Percentiles rank a stretch among this genome's conserved stretches.
phyloP scores from a whole-genome alignment of 2,797 vertebrate genomes.

The Mycteria americana region DNA sequence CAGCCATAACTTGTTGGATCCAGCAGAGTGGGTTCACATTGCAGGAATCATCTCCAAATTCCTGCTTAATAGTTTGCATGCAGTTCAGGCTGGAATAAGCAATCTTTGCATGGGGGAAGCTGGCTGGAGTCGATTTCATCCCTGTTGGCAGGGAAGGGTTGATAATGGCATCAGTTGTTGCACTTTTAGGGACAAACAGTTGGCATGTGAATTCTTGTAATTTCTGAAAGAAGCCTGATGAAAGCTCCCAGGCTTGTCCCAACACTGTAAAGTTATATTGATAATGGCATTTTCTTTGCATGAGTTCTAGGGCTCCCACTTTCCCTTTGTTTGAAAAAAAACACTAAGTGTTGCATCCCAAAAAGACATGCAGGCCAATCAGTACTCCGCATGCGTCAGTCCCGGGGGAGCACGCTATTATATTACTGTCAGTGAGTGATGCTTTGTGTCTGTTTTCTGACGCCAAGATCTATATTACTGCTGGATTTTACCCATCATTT shows the following conservation, averaged over 20 bases:
- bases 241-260: conserved; percentile 56
- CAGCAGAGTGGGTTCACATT: conserved; percentile 38
- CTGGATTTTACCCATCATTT: background rate
- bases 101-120: conserved; percentile 60
- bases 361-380: conserved; percentile 13
- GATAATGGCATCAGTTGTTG: conserved; percentile 63
- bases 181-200: conserved; percentile 68
- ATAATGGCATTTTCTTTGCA: conserved; percentile 62
- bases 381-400: background rate
- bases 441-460: conserved; percentile 34
- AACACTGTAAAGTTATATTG: conserved; percentile 39
- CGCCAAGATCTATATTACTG: conserved; percentile 1
- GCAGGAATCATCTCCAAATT: conserved; percentile 55
- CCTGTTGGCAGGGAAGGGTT: conserved; percentile 48
- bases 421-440: conserved; percentile 24
- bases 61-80: conserved; percentile 52
- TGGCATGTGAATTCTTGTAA: conserved; percentile 61
- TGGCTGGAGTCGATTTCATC: conserved; percentile 58
- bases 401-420: background rate
- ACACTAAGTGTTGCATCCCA: background rate
- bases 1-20: conserved; percentile 56
- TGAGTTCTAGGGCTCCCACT: conserved; percentile 43
- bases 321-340: conserved; percentile 44
- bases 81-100: conserved; percentile 60
- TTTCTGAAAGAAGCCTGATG: conserved; percentile 58